Evolutionary conservation across 2,888 invertebrate species (phyloP), one percentile per base, ranked within the genome.

Genomic region (Aleiodes testaceus): DNA sequence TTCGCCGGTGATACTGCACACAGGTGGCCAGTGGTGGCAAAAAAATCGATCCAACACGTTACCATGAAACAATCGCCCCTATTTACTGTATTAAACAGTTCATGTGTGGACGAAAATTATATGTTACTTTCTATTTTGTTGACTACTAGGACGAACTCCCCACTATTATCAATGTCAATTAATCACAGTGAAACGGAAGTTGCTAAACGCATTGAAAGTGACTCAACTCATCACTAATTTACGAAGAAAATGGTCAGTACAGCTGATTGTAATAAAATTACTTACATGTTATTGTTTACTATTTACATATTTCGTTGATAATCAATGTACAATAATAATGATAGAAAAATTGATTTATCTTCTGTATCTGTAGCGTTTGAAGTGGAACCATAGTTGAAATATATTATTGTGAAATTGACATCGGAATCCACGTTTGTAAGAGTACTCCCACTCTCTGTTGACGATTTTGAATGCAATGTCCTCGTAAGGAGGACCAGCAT

Each of bases 321-420:
- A 36, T 36, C 36, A 36, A 36, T 36, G 36, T 36, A 36, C 36
- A 36, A 65, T 50, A 26, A 14, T 36, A 36, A 52, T 12, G 7
- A 16, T 1, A 18, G 9, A 14, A 69, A 14, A 52, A 69, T 22
- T 26, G 59, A 3, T 70, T 86, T 88, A 96, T 84, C 95, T 91
- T 65, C 99, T 91, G 88, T 99, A 99, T 76, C 99, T 91, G 87
- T 99, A 99, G 79, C 98, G 90, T 88, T 99, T 99, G 89, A 99
- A 99, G 87, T 99, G 99, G 89, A 99, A 99, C 99, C 99, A 99
- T 45, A 99, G 89, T 87, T 99, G 99, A 87, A 99, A 99, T 80
- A 99, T 99, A 85, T 99, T 99, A 88, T 99, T 99, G 87, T 98
- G 98, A 89, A 99, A 99, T 88, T 99, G 99, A 86, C 99, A 99